These are phyloP conservation scores for Elgonia sp. DNA, from an alignment of 2,888 invertebrate species.

Conservation along the genomic window DNA sequence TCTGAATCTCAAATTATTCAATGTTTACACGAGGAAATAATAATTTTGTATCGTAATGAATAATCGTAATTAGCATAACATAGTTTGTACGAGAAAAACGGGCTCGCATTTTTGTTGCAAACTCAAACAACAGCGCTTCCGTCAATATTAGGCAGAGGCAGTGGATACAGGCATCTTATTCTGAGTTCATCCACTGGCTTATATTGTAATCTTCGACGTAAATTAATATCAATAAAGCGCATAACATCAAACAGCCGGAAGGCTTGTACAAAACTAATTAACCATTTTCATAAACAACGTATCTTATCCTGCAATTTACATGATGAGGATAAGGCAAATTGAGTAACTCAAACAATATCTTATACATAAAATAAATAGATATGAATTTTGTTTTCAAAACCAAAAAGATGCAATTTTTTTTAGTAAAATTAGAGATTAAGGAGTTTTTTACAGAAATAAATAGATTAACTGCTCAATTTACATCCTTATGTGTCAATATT, in stretches of 20 bases:
- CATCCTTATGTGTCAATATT: no score
- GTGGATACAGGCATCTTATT: constrained; percentile 41
- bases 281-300: constrained; percentile 70
- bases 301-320: constrained; percentile 51
- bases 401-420: no score
- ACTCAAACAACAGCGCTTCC: constrained; percentile 11
- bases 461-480: no score
- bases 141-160: constrained; percentile 44
- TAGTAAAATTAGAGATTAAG: no score
- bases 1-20: constrained; percentile 14
- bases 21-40: not conserved
- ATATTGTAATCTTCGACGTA: constrained; percentile 71
- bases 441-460: no score
- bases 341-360: constrained; percentile 37
- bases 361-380: no score
- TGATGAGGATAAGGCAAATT: constrained; percentile 43
- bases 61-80: constrained; percentile 14
- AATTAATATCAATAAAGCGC: constrained; percentile 72
- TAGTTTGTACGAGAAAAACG: constrained; percentile 7
- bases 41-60: not conserved
- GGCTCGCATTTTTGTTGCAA: not conserved
- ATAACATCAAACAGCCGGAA: constrained; percentile 73
- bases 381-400: no score
- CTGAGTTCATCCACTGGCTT: constrained; percentile 60
- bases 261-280: constrained; percentile 72